Conservation (phyloP, 1,140 invertebrate genomes). For the Zaprionus gabonicus region DNA sequence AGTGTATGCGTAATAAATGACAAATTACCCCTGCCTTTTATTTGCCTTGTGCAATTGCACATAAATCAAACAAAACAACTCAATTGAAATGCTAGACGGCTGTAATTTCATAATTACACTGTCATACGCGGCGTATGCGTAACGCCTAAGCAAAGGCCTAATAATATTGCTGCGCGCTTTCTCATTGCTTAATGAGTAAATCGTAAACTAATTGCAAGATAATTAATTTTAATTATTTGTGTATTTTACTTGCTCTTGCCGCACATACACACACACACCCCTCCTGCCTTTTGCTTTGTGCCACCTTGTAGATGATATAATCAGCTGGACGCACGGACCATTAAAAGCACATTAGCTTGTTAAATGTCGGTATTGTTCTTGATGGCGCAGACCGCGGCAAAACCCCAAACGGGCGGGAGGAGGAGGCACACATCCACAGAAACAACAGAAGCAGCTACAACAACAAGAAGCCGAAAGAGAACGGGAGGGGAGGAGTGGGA, state of each 20-base stretch:
- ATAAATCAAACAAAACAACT: conserved; percentile 80
- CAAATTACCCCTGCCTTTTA: conserved; percentile 48
- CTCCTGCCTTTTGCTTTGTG: neutral
- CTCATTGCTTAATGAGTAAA: conserved; percentile 74
- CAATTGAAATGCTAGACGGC: conserved; percentile 78
- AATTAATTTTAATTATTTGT: conserved; percentile 83
- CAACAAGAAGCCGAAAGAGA: conserved; percentile 39
- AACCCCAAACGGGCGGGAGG: neutral
- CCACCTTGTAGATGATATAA: conserved; percentile 57
- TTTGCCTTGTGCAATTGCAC: conserved; percentile 76
- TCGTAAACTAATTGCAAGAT: conserved; percentile 82
- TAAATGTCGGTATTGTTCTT: conserved; percentile 60
- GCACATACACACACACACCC: neutral
- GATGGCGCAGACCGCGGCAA: conserved; percentile 18
- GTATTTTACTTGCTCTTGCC: conserved; percentile 65
- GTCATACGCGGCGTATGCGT: conserved; percentile 52
- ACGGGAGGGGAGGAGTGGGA: neutral
- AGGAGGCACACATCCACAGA: conserved; percentile 17
- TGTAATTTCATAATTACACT: conserved; percentile 79
- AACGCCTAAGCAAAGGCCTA: neutral
- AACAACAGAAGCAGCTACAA: conserved; percentile 6
- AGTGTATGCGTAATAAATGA: conserved; percentile 74
- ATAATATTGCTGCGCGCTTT: conserved; percentile 35
- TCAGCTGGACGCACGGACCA: conserved; percentile 70
- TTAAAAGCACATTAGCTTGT: conserved; percentile 83